These are phyloP conservation scores for Cyprinodon variegatus DNA, from an alignment of 2,113 vertebrate species.

Conservation along the genomic window DNA sequence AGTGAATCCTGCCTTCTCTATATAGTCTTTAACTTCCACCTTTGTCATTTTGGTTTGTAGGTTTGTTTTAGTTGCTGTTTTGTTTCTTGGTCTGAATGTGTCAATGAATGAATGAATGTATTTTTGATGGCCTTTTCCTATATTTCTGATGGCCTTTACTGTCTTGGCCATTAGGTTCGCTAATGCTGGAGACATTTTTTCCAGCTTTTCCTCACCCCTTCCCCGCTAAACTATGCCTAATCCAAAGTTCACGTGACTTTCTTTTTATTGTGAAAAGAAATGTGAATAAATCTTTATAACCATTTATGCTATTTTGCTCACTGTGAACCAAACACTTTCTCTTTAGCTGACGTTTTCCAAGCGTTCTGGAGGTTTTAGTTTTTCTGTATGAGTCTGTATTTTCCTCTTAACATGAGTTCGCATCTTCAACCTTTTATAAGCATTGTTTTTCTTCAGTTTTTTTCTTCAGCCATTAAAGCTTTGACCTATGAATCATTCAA, in stretches of 20 bases:
- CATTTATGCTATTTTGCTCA: background rate
- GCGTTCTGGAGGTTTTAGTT: background rate
- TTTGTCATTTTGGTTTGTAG: background rate
- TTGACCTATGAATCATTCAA: background rate
- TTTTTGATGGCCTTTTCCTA: background rate
- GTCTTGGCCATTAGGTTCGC: background rate
- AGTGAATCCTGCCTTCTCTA: background rate
- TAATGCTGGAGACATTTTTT: background rate
- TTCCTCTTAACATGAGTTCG: background rate
- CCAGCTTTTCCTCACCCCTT: background rate
- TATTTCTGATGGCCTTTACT: background rate
- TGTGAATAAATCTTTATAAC: background rate
- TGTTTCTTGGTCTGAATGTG: background rate
- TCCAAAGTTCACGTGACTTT: background rate
- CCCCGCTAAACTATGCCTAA: background rate
- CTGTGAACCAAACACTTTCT: background rate
- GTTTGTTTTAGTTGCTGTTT: background rate
- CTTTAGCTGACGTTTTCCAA: background rate
- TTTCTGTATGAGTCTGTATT: background rate
- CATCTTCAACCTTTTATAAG: background rate
- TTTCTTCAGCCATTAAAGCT: background rate
- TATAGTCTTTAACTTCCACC: background rate
- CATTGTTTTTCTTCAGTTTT: background rate
- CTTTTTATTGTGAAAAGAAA: background rate
- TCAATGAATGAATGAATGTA: too few species aligned